phyloP scores from a whole-genome alignment of 2,113 vertebrate genomes.

The Cyphomyrus plagiostoma region DNA sequence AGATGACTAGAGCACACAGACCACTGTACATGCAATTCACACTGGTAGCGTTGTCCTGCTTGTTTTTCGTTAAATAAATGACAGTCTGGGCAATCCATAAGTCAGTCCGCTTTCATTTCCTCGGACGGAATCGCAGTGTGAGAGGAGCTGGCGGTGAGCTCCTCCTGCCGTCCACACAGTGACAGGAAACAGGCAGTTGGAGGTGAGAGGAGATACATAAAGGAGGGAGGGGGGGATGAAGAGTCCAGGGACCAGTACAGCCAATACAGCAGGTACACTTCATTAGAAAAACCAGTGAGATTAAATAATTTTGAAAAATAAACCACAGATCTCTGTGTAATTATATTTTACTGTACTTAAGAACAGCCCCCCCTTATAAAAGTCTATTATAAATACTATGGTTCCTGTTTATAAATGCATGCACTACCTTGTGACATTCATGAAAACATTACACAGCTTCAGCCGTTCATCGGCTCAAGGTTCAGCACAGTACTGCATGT shows the following conservation, averaged over 20 bases:
- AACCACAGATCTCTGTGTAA: not conserved
- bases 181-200: not conserved
- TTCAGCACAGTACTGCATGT: not conserved
- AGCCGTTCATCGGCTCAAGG: not conserved
- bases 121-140: not conserved
- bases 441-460: not conserved
- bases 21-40: not conserved
- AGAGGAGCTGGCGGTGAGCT: not conserved
- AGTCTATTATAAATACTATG: not conserved
- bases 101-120: not conserved
- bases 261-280: not conserved
- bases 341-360: not conserved
- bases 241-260: not conserved
- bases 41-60: not conserved
- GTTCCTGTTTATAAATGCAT: not conserved
- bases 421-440: not conserved
- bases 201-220: not conserved
- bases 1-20: not conserved
- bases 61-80: not conserved
- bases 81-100: not conserved
- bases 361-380: not conserved
- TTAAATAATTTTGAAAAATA: not conserved
- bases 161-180: not conserved
- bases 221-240: not conserved
- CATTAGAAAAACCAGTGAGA: not conserved